Conservation (phyloP, 2,797 vertebrate species). For the Gadopsis bispinosus region DNA sequence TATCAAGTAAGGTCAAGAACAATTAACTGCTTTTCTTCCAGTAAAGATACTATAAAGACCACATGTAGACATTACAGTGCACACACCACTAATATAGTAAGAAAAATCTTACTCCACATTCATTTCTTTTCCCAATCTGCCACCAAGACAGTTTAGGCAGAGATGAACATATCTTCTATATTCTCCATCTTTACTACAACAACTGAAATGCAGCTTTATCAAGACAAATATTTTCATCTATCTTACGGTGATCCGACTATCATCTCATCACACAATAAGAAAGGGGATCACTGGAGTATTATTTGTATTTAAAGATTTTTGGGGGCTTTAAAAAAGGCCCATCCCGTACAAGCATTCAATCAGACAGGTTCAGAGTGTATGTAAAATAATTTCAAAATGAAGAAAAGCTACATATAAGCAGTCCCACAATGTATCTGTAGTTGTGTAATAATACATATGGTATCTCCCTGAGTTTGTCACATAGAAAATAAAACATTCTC, state of each 20-base stretch:
- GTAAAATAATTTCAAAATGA: background rate
- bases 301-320: background rate
- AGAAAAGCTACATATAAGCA: constrained; percentile 4
- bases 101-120: background rate
- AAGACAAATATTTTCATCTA: background rate
- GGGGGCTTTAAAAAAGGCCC: constrained; percentile 18
- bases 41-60: background rate
- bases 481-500: constrained; percentile 27
- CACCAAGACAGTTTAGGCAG: background rate
- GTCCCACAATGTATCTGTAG: background rate
- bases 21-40: background rate
- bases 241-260: background rate
- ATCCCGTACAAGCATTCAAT: constrained; percentile 12
- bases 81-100: background rate
- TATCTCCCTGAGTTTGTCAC: constrained; percentile 29
- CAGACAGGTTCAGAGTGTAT: background rate
- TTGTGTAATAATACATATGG: background rate
- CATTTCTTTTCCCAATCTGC: background rate
- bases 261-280: background rate
- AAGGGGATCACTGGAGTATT: background rate
- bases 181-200: background rate
- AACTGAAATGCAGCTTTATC: background rate
- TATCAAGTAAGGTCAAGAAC: background rate
- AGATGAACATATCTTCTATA: background rate
- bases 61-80: background rate